These are phyloP conservation scores for Drosophila tani DNA, from an alignment of 1,140 invertebrate species.

Conservation along the genomic window DNA sequence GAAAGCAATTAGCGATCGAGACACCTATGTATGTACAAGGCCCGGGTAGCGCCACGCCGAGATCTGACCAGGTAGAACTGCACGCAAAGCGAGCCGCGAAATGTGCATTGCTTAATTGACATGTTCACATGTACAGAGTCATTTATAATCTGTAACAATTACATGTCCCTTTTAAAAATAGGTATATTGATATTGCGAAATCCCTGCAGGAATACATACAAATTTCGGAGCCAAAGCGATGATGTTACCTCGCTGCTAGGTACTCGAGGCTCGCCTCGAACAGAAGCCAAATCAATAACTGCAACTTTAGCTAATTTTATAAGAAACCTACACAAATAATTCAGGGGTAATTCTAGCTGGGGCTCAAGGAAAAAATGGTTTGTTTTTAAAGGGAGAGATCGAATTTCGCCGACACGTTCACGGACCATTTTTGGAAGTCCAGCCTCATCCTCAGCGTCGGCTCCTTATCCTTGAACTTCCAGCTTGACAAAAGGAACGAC, in stretches of 20 bases:
- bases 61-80: not conserved
- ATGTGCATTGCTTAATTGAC: slow-evolving; percentile 12
- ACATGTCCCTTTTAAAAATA: not conserved
- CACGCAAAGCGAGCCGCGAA: not conserved
- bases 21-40: slow-evolving; percentile 33
- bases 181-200: slow-evolving; percentile 1
- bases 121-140: slow-evolving; percentile 6
- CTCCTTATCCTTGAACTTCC: slow-evolving; percentile 74
- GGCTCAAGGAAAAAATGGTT: slow-evolving; percentile 49
- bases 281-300: slow-evolving; percentile 68
- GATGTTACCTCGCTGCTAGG: not conserved
- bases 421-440: slow-evolving; percentile 43
- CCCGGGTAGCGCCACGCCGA: slow-evolving; percentile 12
- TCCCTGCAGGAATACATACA: slow-evolving; percentile 8
- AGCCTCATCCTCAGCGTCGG: slow-evolving; percentile 4
- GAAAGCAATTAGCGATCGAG: slow-evolving; percentile 76
- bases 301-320: slow-evolving; percentile 45
- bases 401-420: slow-evolving; percentile 64
- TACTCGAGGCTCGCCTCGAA: not conserved
- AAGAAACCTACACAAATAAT: slow-evolving; percentile 32
- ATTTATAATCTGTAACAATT: slow-evolving; percentile 1
- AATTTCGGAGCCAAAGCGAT: slow-evolving; percentile 18
- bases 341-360: slow-evolving; percentile 64
- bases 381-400: slow-evolving; percentile 51
- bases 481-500: slow-evolving; percentile 65